Evolutionary conservation across 2,113 vertebrate genomes (phyloP).

Genomic region (Sciurus niger): DNA sequence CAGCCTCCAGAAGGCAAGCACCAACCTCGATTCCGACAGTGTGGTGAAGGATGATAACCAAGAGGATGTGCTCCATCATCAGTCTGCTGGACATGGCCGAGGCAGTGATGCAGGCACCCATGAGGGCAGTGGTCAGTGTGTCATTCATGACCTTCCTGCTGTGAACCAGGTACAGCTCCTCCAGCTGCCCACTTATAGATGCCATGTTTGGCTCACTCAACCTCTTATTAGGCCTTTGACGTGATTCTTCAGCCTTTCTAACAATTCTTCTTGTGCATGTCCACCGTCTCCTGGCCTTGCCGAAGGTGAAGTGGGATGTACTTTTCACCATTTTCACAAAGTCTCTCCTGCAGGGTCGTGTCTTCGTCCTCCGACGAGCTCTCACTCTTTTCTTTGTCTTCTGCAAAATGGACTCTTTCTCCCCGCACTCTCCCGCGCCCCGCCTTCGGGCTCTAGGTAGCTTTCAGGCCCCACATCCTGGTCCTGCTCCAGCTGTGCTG

Average conservation of each 20-base stretch:
- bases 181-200: constrained; percentile 94
- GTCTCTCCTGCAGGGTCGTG: constrained; percentile 56
- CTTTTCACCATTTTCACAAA: constrained; percentile 75
- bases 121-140: constrained; percentile 90
- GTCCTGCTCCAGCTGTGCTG: neutral
- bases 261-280: constrained; percentile 91
- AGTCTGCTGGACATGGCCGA: constrained; percentile 92
- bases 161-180: constrained; percentile 96
- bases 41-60: constrained; percentile 95
- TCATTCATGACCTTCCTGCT: constrained; percentile 98
- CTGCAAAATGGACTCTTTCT: constrained; percentile 26
- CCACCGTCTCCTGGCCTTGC: constrained; percentile 75
- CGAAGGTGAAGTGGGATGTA: constrained; percentile 92
- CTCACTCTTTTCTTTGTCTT: neutral
- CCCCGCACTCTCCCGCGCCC: rapidly evolving
- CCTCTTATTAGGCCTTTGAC: constrained; percentile 97
- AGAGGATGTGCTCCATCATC: constrained; percentile 95
- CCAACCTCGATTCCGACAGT: constrained; percentile 95
- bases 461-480: rapidly evolving
- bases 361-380: rapidly evolving
- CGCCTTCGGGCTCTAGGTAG: rapidly evolving
- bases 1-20: too few species aligned
- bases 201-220: constrained; percentile 96
- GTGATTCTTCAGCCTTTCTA: constrained; percentile 92
- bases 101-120: constrained; percentile 92